Base-by-base conservation (phyloP, 35 echinoderm and acorn worm species). In the Strongylocentrotus purpuratus region DNA sequence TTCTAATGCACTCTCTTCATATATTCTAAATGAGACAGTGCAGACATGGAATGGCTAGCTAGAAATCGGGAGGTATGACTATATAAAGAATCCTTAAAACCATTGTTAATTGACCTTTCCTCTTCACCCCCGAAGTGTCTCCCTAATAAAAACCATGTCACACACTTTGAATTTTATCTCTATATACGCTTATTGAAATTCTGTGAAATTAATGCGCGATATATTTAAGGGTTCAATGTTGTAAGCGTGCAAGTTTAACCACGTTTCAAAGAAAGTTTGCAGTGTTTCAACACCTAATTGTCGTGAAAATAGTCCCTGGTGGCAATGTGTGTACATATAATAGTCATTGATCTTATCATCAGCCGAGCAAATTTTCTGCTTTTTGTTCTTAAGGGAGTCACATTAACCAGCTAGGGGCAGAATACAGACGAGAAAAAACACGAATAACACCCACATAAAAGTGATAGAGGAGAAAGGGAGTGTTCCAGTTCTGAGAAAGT, bases 401-500 rank as follows among this genome's bases (percentile, higher is more conserved):
- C 32, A 89, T 41, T 89, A 89, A 15, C 8, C 32, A 89, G 4
- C 20, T 3, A 89, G 33, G 20, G 15, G 33, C 9, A 89, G n/a
- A 45, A 18, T 4, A 33, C 33, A 89, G 45, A 46, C 32, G 8
- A 89, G 12, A 89, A 89, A 89, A 22, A 46, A 89, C 33, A 89
- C 12, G 4, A 31, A 89, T 45, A 31, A 89, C 45, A 89, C 32
- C 32, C 32, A 46, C 45, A 46, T 45, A 89, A 89, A 89, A 89
- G 13, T 31, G 15, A 25, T 46, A 46, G 0, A 89, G 20, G 20
- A 18, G 87, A 33, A 89, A 89, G 32, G 45, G 33, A n/a, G n/a
- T 89, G 87, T 89, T 89, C 87, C 45, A 89, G 11, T 89, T 89
- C 31, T 89, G 12, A 18, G 45, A 46, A 89, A 89, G 87, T 41